phyloP scores from a whole-genome alignment of 2,113 vertebrate species.

The Astatotilapia flaviijosephi region DNA sequence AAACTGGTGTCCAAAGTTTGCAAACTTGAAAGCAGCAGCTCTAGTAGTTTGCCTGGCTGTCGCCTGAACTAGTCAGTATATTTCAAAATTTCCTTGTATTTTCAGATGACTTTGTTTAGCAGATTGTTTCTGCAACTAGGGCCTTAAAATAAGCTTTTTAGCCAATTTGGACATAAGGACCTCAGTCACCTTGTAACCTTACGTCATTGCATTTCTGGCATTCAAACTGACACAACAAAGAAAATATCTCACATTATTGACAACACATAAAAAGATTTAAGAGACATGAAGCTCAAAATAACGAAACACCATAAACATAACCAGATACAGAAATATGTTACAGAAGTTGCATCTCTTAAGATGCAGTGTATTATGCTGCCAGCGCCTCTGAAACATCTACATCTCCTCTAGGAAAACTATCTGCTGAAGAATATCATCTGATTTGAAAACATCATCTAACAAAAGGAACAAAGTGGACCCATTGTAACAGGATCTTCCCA shows the following conservation, averaged over 20 bases:
- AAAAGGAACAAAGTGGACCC: not conserved
- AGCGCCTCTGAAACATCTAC: not conserved
- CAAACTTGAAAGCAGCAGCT: not conserved
- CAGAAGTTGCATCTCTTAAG: not conserved
- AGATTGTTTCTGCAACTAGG: not conserved
- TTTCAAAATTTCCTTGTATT: not conserved
- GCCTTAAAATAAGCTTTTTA: not conserved
- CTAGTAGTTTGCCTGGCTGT: not conserved
- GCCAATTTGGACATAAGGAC: not conserved
- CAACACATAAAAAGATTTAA: not conserved
- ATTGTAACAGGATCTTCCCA: not conserved
- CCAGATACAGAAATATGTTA: not conserved
- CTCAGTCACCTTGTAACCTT: not conserved
- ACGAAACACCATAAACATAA: not conserved
- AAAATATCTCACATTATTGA: not conserved
- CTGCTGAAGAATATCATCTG: not conserved
- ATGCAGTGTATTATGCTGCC: not conserved
- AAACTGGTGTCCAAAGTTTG: not conserved
- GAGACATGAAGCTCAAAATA: not conserved
- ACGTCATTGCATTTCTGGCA: not conserved
- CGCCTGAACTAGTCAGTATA: not conserved
- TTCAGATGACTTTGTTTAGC: not conserved
- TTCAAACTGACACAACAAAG: not conserved
- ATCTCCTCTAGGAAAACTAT: not conserved
- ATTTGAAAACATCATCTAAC: not conserved